Evolutionary conservation across 2,888 invertebrate genomes (phyloP).

Genomic region (Nomada ferruginata): DNA sequence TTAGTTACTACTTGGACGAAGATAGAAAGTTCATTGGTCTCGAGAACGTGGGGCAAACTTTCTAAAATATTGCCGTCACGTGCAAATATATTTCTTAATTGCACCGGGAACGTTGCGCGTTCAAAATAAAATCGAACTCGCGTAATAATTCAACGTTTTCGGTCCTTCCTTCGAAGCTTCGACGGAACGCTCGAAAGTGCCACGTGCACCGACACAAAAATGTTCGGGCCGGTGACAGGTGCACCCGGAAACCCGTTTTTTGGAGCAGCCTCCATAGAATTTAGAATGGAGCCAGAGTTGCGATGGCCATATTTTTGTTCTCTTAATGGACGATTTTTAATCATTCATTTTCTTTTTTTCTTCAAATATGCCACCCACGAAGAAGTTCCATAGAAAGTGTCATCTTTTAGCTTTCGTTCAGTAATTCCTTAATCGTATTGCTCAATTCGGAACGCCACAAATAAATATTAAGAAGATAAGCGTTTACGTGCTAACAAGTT

Average conservation of each 20-base stretch:
- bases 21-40: conserved; percentile 42
- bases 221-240: conserved; percentile 46
- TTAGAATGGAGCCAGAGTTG: conserved; percentile 12
- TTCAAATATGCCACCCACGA: not conserved
- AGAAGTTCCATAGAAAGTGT: not conserved
- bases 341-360: not conserved
- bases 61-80: conserved; percentile 38
- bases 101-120: not conserved
- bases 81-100: conserved; percentile 32
- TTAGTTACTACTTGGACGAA: not conserved
- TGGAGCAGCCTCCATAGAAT: conserved; percentile 32
- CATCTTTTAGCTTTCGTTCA: not conserved
- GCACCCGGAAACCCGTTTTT: conserved; percentile 40
- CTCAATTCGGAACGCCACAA: too few relatives aligned
- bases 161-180: not conserved
- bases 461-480: not conserved
- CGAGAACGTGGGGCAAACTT: conserved; percentile 16
- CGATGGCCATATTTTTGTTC: conserved; percentile 5
- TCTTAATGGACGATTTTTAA: not conserved
- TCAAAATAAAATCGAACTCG: conserved; percentile 19
- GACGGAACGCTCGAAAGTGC: conserved; percentile 16
- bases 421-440: not conserved
- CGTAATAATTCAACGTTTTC: conserved; percentile 28
- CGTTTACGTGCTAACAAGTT: not conserved
- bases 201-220: conserved; percentile 47